Evolutionary conservation across 2,113 vertebrate species (phyloP).

Genomic region (Equus quagga): DNA sequence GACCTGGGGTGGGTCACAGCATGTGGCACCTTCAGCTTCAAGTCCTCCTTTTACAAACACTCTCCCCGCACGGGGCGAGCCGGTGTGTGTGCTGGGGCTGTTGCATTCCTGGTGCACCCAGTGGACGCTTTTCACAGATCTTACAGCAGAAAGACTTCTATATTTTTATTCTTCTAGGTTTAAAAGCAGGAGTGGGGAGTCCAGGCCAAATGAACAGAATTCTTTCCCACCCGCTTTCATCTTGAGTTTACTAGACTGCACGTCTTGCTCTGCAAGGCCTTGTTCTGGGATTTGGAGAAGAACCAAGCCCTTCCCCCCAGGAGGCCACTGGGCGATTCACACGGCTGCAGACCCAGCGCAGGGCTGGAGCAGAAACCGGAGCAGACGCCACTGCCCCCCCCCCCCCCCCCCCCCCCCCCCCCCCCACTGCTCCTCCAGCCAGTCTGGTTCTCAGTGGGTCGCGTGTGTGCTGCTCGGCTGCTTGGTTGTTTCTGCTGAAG

Average conservation of each 20-base stretch:
- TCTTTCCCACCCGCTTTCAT: not conserved
- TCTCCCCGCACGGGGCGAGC: not conserved
- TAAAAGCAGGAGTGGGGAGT: conserved; percentile 52
- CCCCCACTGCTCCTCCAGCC: rapidly evolving
- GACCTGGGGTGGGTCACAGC: not conserved
- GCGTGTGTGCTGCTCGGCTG: too few species aligned
- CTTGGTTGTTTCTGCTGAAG: not conserved
- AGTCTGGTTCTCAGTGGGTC: not conserved
- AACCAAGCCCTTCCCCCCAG: rapidly evolving
- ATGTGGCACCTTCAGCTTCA: rapidly evolving
- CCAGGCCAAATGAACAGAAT: conserved; percentile 7
- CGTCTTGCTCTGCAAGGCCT: not conserved
- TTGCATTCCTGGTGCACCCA: rapidly evolving
- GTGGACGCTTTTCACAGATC: conserved; percentile 47
- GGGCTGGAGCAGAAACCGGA: too few species aligned
- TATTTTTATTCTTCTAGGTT: conserved; percentile 21
- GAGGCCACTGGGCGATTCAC: rapidly evolving
- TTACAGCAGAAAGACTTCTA: conserved; percentile 53
- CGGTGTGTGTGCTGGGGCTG: not conserved
- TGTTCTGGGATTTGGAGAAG: not conserved
- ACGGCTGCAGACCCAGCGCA: not conserved
- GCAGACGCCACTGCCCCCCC: not conserved
- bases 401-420: not conserved
- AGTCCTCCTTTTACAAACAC: rapidly evolving
- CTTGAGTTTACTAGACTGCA: not conserved